phyloP scores from a whole-genome alignment of 1,140 invertebrate species.

The Pinna nobilis region DNA sequence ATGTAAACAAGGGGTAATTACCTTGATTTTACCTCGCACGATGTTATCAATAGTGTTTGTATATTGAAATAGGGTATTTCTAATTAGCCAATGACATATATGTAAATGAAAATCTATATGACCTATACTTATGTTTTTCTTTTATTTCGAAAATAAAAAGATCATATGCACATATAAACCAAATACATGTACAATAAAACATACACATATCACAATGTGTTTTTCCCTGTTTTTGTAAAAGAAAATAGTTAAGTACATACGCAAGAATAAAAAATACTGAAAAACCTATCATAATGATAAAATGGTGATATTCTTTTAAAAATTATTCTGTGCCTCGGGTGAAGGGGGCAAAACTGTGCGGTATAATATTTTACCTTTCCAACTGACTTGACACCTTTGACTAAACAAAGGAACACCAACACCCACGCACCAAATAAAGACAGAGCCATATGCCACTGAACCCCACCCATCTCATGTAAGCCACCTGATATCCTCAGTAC shows the following conservation, averaged over 20 bases:
- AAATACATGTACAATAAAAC: constrained; percentile 78
- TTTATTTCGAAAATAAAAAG: too few species aligned
- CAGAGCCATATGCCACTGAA: constrained; percentile 80
- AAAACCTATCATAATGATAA: too few species aligned
- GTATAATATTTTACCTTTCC: constrained; percentile 68
- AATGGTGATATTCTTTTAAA: too few species aligned
- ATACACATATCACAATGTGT: too few species aligned
- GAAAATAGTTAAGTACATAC: too few species aligned
- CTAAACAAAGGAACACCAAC: constrained; percentile 73
- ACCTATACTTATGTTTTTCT: too few species aligned
- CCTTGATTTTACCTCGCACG: constrained; percentile 78
- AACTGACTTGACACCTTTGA: constrained; percentile 78
- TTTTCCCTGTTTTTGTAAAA: too few species aligned
- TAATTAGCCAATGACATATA: constrained; percentile 73
- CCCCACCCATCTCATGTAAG: constrained; percentile 54
- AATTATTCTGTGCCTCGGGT: too few species aligned
- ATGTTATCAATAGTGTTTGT: constrained; percentile 87
- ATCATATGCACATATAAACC: too few species aligned
- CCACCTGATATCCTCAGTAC: constrained; percentile 61
- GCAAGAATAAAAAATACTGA: too few species aligned
- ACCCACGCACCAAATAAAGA: constrained; percentile 72
- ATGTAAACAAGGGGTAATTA: constrained; percentile 50
- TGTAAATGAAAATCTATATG: constrained; percentile 75
- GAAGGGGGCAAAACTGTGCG: too few species aligned
- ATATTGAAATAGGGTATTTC: constrained; percentile 73